phyloP scores from a whole-genome alignment of 1,140 invertebrate species.

The Cryptotermes secundus region DNA sequence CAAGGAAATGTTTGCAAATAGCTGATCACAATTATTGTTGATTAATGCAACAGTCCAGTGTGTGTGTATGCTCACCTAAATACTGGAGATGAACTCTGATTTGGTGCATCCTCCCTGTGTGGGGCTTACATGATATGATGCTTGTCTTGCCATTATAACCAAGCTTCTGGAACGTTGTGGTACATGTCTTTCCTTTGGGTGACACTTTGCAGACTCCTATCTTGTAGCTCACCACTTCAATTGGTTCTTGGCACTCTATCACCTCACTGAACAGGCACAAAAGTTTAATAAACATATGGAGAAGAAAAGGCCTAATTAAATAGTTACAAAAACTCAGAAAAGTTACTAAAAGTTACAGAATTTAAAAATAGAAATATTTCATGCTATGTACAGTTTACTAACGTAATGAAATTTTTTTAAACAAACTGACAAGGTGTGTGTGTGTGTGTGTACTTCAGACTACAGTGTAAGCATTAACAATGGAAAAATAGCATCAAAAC shows the following conservation, averaged over 20 bases:
- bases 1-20: no score
- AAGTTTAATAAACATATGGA: neutral
- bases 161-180: conserved; percentile 85
- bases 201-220: conserved; percentile 94
- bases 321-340: neutral
- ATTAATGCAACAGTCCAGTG: no score
- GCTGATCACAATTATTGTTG: no score
- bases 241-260: conserved; percentile 84
- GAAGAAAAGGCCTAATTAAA: neutral
- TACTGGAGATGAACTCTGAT: conserved; percentile 98
- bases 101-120: conserved; percentile 97
- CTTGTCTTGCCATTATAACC: conserved; percentile 86
- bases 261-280: conserved; percentile 59
- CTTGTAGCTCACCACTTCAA: conserved; percentile 92
- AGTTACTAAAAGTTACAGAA: no score
- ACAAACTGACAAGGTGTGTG: no score
- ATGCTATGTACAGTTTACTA: no score
- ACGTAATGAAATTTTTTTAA: neutral
- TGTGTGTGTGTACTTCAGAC: no score
- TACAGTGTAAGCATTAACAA: no score
- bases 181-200: conserved; percentile 85
- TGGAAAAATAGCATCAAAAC: no score
- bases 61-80: conserved; percentile 65
- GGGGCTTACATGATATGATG: conserved; percentile 88
- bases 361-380: no score